Evolutionary conservation across 1,140 invertebrate species (phyloP), one percentile per base, ranked within the genome.

Genomic region (Zaprionus vittiger): DNA sequence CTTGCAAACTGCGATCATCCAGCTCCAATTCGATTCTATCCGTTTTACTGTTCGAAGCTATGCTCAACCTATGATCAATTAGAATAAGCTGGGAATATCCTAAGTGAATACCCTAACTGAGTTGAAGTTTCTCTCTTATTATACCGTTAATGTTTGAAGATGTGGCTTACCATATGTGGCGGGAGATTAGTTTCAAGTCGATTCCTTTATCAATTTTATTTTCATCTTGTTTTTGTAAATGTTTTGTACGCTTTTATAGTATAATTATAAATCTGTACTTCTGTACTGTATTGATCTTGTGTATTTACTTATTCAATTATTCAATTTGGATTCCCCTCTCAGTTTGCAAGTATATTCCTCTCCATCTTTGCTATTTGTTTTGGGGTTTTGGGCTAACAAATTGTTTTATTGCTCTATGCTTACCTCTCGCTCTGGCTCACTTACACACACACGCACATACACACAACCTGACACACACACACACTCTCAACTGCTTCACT

Each of bases 391-490:
- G 52, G 24, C 86, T 90, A 90, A 91, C 85, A 68, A 71, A 71
- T 47, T 87, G 67, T 91, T 90, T 83, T 91, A 85, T 86, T 86
- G 86, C 75, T 91, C 77, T 91, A 68, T 83, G 73, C 77, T 41
- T 82, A 69, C 79, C 73, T 85, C 64, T 91, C 80, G 78, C 73
- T 73, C 41, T 34, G 76, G 80, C 72, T 54, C 47, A 80, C 68
- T 17, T 24, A 55, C 57, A 37, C 26, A 37, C 26, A 47, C 3
- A 64, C 63, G 65, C 61, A 20, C 22, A 49, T 47, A 62, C 38
- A 38, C 49, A 55, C 44, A 68, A 22, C 77, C 57, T 47, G 52
- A 64, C 67, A 72, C 55, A 83, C 49, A 65, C 69, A 76, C 61
- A 75, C 82, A 72, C 67, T 24, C 31, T 55, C 56, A 60, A 56